Conservation (phyloP, 23 tunicate genomes). For the Diplosoma virens region DNA sequence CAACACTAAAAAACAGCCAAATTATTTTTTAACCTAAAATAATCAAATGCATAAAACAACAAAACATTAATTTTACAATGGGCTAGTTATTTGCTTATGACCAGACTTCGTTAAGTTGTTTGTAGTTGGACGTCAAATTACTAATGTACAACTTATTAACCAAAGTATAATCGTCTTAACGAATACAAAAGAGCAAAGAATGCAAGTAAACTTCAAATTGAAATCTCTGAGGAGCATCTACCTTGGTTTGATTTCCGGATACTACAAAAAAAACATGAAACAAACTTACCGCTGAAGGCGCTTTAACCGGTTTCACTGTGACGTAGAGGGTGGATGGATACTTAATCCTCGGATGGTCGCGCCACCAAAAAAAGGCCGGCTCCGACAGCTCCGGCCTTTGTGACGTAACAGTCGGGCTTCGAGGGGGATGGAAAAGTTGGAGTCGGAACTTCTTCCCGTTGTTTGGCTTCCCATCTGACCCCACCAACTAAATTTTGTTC, state of each 20-base stretch:
- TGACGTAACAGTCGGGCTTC: slow-evolving; percentile 7
- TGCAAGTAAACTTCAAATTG: neutral
- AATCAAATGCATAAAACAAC: no score
- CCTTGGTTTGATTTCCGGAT: no score
- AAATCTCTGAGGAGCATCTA: no score
- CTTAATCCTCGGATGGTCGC: slow-evolving; percentile 43
- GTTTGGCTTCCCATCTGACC: slow-evolving; percentile 68
- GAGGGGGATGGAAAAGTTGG: slow-evolving; percentile 78
- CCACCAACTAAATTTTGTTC: slow-evolving; percentile 58
- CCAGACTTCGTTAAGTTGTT: no score
- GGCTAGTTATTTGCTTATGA: no score
- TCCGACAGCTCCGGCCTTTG: slow-evolving; percentile 15
- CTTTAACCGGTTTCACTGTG: slow-evolving; percentile 56
- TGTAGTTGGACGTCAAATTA: no score
- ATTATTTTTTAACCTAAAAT: no score
- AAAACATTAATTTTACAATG: no score
- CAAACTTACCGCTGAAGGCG: slow-evolving; percentile 40
- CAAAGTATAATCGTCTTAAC: neutral
- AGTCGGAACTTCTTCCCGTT: slow-evolving; percentile 61
- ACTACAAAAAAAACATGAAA: neutral
- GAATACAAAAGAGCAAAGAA: neutral
- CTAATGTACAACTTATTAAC: no score
- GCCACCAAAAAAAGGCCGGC: slow-evolving; percentile 75
- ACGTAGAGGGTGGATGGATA: slow-evolving; percentile 79
- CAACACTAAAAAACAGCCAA: no score